Conservation (phyloP, 2,888 invertebrate genomes). For the Harpalus rufipes region DNA sequence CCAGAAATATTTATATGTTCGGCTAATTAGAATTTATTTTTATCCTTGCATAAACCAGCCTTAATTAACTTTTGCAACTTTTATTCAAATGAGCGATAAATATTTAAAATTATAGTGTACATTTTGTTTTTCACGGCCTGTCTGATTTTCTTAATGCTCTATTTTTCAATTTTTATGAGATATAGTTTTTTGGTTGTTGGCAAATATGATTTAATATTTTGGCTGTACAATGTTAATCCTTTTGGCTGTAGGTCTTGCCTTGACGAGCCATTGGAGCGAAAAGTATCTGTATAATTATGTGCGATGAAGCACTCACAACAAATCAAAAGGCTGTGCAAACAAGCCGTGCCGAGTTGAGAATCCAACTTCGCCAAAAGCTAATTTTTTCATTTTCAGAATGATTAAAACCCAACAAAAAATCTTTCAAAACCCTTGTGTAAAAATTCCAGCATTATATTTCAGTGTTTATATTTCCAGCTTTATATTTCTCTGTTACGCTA, state of each 20-base stretch:
- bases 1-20: no score
- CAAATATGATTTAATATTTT: not conserved
- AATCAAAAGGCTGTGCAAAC: slow-evolving; percentile 14
- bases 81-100: no score
- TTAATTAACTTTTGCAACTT: no score
- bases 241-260: no score
- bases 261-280: not conserved
- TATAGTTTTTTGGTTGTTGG: not conserved
- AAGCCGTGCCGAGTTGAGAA: not conserved
- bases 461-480: slow-evolving; percentile 50
- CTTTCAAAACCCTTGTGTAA: slow-evolving; percentile 35
- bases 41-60: no score
- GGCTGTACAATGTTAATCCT: no score
- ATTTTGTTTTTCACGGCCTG: no score
- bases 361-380: slow-evolving; percentile 38
- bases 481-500: slow-evolving; percentile 59
- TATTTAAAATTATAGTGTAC: no score
- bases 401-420: slow-evolving; percentile 55
- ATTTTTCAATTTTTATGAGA: no score
- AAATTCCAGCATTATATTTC: slow-evolving; percentile 49
- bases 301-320: not conserved
- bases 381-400: slow-evolving; percentile 51
- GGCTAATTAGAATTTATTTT: no score
- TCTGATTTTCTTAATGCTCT: no score
- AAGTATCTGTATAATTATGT: slow-evolving; percentile 27